phyloP scores from a whole-genome alignment of 37 sponge, comb jelly and placozoan species.

The Aplysina aerophoba region DNA sequence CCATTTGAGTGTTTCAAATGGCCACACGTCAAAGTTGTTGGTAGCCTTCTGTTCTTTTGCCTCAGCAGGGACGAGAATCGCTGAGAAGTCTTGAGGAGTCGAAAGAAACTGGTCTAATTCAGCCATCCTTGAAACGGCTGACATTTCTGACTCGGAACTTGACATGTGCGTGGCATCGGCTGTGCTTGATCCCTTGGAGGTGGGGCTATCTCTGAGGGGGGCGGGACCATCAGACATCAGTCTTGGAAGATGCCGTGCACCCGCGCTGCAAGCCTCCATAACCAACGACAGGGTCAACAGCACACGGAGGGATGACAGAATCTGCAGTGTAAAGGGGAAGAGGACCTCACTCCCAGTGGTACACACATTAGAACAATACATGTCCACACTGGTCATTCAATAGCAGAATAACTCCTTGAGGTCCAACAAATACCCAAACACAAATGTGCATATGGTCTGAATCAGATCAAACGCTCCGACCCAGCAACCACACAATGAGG shows the following conservation, averaged over 20 bases:
- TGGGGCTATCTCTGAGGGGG: neutral
- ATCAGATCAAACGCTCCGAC: no score
- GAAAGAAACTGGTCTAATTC: no score
- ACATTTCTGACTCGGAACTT: no score
- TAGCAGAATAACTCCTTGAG: no score
- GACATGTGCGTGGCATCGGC: no score
- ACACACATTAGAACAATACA: no score
- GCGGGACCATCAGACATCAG: neutral
- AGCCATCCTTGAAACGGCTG: no score
- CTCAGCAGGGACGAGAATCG: neutral
- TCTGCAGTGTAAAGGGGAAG: conserved; percentile 30
- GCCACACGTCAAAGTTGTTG: conserved; percentile 19
- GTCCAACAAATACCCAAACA: no score
- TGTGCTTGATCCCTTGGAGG: neutral
- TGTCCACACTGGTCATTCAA: no score
- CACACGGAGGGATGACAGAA: conserved; percentile 36
- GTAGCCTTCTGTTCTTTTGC: neutral
- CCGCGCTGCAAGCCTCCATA: conserved; percentile 69
- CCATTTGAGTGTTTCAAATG: conserved; percentile 6
- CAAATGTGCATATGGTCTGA: no score
- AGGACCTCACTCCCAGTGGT: neutral
- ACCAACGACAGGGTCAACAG: conserved; percentile 68
- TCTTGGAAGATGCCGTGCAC: neutral
- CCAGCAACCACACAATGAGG: no score
- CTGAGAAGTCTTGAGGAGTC: no score